Base-by-base conservation (phyloP, 2,797 vertebrate species). In the Pelobates cultripes region DNA sequence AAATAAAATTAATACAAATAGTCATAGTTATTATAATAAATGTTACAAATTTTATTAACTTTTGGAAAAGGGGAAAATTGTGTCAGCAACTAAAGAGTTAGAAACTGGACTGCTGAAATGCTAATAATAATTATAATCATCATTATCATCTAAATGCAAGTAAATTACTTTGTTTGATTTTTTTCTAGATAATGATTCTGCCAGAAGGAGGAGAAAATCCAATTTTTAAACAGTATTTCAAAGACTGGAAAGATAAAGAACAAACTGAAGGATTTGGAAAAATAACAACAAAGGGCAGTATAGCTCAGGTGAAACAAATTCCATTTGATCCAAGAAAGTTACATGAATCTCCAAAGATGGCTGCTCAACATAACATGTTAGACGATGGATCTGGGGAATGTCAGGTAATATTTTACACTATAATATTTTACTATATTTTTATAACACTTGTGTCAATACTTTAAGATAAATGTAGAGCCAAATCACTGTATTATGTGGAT, bases 161-260 rank as follows among this genome's bases (percentile, higher is more conserved):
- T 51, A 6, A 51, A 51, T 51, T 51, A 2, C 1, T 51, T 51
- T 51, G 10, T 5, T 51, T 51, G 2, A 2, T 51, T 51, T 6
- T 51, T 51, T 88, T 91, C 87, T 86, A 98, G 97, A 96, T 98
- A 89, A 95, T 97, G 86, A 94, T 97, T 57, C 92, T 98, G 81
- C 97, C 97, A 0, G 95, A 97, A 85, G 96, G 93, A 70, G 97
- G 96, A 2, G 96, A 97, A 90, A 97, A 95, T 0, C 94, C 96
- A 73, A 95, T 96, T 85, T 98, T 98, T 88, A 97, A 96, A 85
- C 97, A 98, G 79, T 97, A 97, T 90, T 98, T 98, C 88, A 90
- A 84, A 77, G 88, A 92, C 86, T 98, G 97, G 97, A 96, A 86
- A 84, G 96, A 96, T 15, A 94, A 89, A 86, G 92, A 96, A 81